These are phyloP conservation scores for Himalopsyche tibetana DNA, from an alignment of 2,888 invertebrate genomes.

Conservation along the genomic window DNA sequence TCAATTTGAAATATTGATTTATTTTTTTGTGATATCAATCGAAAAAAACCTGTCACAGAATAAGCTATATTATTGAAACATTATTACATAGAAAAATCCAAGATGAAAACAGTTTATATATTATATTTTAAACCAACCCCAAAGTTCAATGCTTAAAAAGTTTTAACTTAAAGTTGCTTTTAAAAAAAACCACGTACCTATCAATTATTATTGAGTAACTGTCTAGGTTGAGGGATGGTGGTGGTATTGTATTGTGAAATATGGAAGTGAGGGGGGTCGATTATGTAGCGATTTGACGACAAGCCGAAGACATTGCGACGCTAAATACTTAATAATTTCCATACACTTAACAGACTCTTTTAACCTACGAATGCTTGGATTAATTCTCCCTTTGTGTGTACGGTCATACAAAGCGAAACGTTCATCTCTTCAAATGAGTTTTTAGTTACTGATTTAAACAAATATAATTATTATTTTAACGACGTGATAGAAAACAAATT, in stretches of 20 bases:
- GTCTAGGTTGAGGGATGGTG: background rate
- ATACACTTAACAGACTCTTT: conserved; percentile 63
- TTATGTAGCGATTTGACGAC: conserved; percentile 61
- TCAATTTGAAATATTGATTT: too few species aligned
- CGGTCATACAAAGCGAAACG: conserved; percentile 14
- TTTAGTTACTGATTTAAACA: background rate
- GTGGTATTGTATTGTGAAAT: conserved; percentile 39
- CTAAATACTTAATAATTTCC: conserved; percentile 65
- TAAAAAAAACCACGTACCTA: background rate
- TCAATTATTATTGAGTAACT: conserved; percentile 22
- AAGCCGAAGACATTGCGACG: conserved; percentile 62
- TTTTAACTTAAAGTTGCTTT: too few species aligned
- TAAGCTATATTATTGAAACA: too few species aligned
- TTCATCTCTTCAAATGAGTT: background rate
- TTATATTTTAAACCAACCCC: too few species aligned
- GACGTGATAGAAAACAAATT: too few species aligned
- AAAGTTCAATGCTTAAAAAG: too few species aligned
- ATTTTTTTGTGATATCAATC: too few species aligned
- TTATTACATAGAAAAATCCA: too few species aligned
- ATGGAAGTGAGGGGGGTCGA: conserved; percentile 56
- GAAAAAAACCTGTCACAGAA: too few species aligned
- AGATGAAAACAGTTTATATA: too few species aligned
- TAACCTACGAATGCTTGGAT: conserved; percentile 61
- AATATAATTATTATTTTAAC: too few species aligned
- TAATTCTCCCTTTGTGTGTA: conserved; percentile 55